Conservation (phyloP, 2,113 vertebrate genomes). For the Aythya baeri region DNA sequence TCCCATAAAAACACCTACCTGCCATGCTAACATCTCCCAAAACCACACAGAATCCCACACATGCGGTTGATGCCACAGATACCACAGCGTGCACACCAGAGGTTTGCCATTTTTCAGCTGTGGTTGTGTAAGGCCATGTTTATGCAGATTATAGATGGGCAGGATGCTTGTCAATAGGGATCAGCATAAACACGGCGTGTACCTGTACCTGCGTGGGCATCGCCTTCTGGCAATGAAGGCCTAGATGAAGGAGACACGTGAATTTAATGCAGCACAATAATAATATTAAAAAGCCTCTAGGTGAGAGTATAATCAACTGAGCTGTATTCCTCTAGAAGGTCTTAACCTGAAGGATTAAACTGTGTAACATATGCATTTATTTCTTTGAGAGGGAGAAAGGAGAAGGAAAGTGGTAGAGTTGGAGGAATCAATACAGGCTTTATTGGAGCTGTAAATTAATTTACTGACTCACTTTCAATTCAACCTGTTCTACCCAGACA, state of each 20-base stretch:
- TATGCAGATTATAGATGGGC: no score
- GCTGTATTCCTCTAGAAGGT: background rate
- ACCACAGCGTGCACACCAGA: rapidly evolving
- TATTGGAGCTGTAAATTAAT: background rate
- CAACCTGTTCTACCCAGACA: background rate
- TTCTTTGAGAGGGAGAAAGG: background rate
- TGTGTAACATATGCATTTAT: background rate
- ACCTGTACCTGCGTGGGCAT: background rate
- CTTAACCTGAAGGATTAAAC: background rate
- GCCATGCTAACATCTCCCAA: background rate
- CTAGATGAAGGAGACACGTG: background rate
- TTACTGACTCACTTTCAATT: background rate
- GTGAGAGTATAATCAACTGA: background rate
- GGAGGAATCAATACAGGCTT: background rate
- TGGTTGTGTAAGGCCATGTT: background rate
- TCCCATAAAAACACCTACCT: background rate
- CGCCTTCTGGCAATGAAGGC: background rate
- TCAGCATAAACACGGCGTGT: background rate
- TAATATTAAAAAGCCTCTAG: background rate
- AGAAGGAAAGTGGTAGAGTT: background rate
- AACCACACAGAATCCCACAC: no score
- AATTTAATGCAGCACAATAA: background rate
- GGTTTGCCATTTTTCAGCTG: background rate
- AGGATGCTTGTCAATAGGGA: background rate
- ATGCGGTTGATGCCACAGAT: background rate